Evolutionary conservation across 1,140 invertebrate species (phyloP).

Genomic region (Scaptomyza montana): DNA sequence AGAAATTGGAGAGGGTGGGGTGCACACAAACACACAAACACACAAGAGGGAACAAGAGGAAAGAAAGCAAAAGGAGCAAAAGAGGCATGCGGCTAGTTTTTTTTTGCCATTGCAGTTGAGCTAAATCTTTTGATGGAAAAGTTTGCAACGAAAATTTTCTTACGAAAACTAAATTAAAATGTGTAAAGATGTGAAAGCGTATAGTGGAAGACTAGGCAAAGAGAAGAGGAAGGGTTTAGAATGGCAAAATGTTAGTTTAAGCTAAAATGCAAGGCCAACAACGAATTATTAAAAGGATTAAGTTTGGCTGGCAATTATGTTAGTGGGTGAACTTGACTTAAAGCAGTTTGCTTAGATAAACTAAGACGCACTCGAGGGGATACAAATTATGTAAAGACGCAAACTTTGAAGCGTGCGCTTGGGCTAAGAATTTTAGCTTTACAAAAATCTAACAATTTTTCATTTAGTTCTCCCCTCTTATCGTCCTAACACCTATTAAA

Average conservation of each 20-base stretch:
- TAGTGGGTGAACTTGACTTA: neutral
- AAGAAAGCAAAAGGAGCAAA: neutral
- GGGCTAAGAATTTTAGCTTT: too few species aligned
- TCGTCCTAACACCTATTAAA: too few species aligned
- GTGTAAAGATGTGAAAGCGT: conserved; percentile 51
- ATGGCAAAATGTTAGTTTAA: neutral
- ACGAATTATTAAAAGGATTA: conserved; percentile 37
- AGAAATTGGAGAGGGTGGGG: neutral
- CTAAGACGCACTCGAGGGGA: neutral
- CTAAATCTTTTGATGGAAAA: conserved; percentile 55
- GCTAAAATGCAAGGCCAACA: conserved; percentile 13
- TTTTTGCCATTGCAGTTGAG: neutral
- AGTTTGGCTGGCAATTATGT: neutral
- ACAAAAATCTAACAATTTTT: too few species aligned
- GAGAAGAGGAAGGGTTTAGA: neutral
- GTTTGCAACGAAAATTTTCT: conserved; percentile 72
- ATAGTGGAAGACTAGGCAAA: neutral
- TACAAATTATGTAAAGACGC: too few species aligned
- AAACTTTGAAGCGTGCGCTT: too few species aligned
- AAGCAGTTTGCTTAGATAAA: neutral
- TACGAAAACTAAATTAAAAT: conserved; percentile 80
- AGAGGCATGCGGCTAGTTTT: conserved; percentile 1
- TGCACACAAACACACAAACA: too few species aligned
- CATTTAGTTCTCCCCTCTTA: too few species aligned
- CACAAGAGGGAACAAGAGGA: neutral